Conservation (phyloP, 2,888 invertebrate genomes). For the Cheilosia vernalis region DNA sequence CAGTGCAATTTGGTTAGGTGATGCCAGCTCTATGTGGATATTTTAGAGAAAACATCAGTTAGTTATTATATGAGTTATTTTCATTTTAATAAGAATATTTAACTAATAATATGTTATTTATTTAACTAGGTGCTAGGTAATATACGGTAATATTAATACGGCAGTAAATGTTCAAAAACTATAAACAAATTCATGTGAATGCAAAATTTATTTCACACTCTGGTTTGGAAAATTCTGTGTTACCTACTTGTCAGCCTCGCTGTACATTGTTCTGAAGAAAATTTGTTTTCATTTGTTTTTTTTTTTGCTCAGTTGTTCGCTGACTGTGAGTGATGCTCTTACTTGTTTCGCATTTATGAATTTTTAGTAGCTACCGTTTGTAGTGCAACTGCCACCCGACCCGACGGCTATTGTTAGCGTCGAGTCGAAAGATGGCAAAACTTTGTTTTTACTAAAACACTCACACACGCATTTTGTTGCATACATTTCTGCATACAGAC, state of each 20-base stretch:
- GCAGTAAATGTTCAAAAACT: too few species aligned
- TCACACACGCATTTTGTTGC: neutral
- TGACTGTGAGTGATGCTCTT: slow-evolving; percentile 71
- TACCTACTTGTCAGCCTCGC: slow-evolving; percentile 1
- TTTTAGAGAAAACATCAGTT: too few species aligned
- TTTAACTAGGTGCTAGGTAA: too few species aligned
- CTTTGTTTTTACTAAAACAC: slow-evolving; percentile 40
- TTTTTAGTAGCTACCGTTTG: slow-evolving; percentile 63
- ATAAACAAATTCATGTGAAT: too few species aligned
- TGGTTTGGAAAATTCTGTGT: neutral
- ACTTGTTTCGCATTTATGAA: slow-evolving; percentile 72
- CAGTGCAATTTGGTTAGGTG: too few species aligned
- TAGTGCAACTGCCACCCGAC: slow-evolving; percentile 17
- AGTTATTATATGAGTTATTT: too few species aligned
- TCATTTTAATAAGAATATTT: too few species aligned
- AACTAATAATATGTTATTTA: too few species aligned
- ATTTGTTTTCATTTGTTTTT: neutral
- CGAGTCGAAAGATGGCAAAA: slow-evolving; percentile 38
- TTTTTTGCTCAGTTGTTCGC: slow-evolving; percentile 39
- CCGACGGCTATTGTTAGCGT: slow-evolving; percentile 56
- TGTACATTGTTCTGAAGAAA: slow-evolving; percentile 17
- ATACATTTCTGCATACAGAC: neutral
- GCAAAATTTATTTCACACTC: neutral
- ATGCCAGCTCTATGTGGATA: too few species aligned
- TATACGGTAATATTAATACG: too few species aligned